Evolutionary conservation across 2,797 vertebrate genomes (phyloP), one percentile per base, ranked within the genome.

Genomic region (Passerculus sandwichensis): DNA sequence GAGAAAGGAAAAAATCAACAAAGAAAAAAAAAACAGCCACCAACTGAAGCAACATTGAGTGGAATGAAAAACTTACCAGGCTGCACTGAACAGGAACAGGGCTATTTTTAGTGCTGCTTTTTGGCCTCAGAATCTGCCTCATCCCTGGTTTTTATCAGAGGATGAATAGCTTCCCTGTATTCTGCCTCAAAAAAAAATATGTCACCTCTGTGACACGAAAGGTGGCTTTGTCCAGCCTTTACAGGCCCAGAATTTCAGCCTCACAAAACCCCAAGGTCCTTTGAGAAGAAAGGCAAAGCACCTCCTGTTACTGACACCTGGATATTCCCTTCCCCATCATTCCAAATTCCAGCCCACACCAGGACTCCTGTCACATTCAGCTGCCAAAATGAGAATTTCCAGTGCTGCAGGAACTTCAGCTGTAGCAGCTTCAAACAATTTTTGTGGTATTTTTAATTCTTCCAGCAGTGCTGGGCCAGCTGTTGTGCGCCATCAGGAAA

Each of bases 61-160:
- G 80, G 23, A 60, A 85, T 88, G 51, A 75, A 89, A 80, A 92
- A 54, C 78, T 76, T 36, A 11, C 59, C 67, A 54, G 27, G 72
- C 76, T 70, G 75, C 76, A 54, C 34, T 44, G 51, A 79, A 19
- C 34, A 73, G 61, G 84, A 93, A 26, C 87, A 79, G 50, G 6
- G 53, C 53, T 95, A 91, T 89, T 83, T 93, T 83, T 77, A 91
- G 84, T 25, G 57, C 73, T 56, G 76, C 61, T 86, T 89, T 93
- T 17, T 74, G 72, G 73, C 77, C 45, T 85, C 70, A 73, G 61
- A 92, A 65, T 15, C 42, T 42, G 50, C 50, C 85, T 65, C 89
- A 79, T 48, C 53, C 8, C 54, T 13, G 45, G 1, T 47, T 91
- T 81, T 75, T 42, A 67, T 65, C 64, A 47, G 11, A 54, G 53